Conservation (phyloP, 2,888 invertebrate species). For the Aplocera efformata region DNA sequence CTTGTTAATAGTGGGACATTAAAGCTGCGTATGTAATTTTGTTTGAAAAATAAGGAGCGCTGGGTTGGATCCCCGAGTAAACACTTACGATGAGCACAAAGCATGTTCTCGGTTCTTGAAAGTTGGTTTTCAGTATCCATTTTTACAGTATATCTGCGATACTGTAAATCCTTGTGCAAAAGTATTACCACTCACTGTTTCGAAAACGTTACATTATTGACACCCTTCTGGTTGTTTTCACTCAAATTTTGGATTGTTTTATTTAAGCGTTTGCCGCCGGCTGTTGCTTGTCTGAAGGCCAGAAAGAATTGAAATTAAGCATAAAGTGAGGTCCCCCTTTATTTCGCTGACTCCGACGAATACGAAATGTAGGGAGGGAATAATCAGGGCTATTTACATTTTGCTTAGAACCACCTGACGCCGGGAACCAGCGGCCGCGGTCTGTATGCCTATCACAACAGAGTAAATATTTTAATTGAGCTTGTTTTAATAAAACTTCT, state of each 20-base stretch:
- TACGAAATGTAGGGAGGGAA: slow-evolving; percentile 54
- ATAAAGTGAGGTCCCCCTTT: slow-evolving; percentile 45
- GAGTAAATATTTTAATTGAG: slow-evolving; percentile 39
- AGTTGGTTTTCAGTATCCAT: too few species aligned
- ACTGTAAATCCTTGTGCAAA: too few species aligned
- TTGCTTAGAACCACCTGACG: slow-evolving; percentile 61
- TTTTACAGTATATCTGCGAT: too few species aligned
- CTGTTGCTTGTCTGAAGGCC: slow-evolving; percentile 27
- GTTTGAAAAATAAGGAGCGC: too few species aligned
- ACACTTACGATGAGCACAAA: too few species aligned
- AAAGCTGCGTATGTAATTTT: too few species aligned
- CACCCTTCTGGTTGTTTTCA: slow-evolving; percentile 16
- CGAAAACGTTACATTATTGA: not conserved
- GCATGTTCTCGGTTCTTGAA: too few species aligned
- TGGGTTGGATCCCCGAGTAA: too few species aligned
- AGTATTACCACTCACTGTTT: too few species aligned
- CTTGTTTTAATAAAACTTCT: slow-evolving; percentile 26
- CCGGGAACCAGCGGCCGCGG: slow-evolving; percentile 29
- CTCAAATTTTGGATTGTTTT: slow-evolving; percentile 24
- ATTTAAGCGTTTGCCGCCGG: slow-evolving; percentile 25
- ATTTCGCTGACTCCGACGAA: slow-evolving; percentile 55
- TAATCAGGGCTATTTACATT: slow-evolving; percentile 64
- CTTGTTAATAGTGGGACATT: too few species aligned
- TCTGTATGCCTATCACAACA: slow-evolving; percentile 33
- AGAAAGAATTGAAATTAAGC: slow-evolving; percentile 42